Base-by-base conservation (phyloP, 2,113 vertebrate genomes). In the Odontophorus gujanensis region DNA sequence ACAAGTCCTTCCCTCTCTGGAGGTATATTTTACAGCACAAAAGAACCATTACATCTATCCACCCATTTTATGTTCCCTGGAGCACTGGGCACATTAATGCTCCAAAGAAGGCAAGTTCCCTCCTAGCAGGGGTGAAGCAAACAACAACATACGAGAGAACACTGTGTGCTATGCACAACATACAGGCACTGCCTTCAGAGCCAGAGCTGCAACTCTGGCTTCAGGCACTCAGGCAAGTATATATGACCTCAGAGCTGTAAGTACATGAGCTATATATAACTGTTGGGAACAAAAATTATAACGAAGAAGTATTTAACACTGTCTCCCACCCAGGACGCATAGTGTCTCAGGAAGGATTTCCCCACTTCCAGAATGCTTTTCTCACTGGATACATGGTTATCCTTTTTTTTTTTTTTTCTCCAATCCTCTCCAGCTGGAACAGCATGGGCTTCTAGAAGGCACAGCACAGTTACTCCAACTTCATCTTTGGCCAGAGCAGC, bases 401-500 rank as follows among this genome's bases (percentile, higher is more conserved):
- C 15, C 1, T 4, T 25, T 71, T 81, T 61, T 43, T 67, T 26
- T 61, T n/a, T n/a, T n/a, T n/a, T n/a, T n/a, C n/a, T n/a, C n/a
- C n/a, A n/a, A n/a, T n/a, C 38, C 38, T 38, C 57, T 22, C 38
- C 57, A 91, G 25, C 12, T 50, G 21, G 45, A 81, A 66, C 9
- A 92, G 66, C 10, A 61, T 22, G 28, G n/a, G 32, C 55, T 83
- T 80, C 6, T 57, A 51, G 65, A 77, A 61, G 9, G 13, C 16
- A 59, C 0, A 81, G 21, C 17, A 68, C 16, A 88, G 34, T 53
- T 65, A 81, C 57, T 55, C 7, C 51, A 81, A 28, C 51, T 3
- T 58, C 69, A 90, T 80, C 61, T 88, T 42, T 61, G 76, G 51
- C 65, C 87, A 83, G 42, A 96, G 24, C 47, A 91, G 78, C 11